These are phyloP conservation scores for Hippocampus guttulatus DNA, from an alignment of 2,113 vertebrate genomes.

Conservation along the genomic window DNA sequence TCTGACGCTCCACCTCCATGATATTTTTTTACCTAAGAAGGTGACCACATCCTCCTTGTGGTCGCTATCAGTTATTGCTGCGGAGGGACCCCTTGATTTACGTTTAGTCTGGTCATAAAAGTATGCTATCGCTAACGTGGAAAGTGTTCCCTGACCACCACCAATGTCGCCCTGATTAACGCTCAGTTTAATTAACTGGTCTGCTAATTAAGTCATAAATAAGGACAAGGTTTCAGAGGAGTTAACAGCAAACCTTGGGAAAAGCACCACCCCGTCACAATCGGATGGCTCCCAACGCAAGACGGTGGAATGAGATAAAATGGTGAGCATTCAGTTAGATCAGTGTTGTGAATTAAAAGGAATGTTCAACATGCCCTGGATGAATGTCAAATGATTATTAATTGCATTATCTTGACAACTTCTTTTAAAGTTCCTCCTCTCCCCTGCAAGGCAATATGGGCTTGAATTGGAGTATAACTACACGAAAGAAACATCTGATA, in stretches of 20 bases:
- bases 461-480: background rate
- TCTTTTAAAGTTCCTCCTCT: background rate
- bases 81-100: conserved; percentile 53
- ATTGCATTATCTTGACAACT: background rate
- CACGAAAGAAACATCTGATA: conserved; percentile 21
- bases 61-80: background rate
- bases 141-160: conserved; percentile 64
- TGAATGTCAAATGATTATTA: conserved; percentile 25
- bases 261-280: conserved; percentile 42
- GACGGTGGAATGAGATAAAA: conserved; percentile 47
- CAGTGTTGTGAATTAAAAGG: conserved; percentile 38
- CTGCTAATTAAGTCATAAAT: conserved; percentile 75
- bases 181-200: conserved; percentile 70
- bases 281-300: conserved; percentile 49
- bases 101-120: conserved; percentile 43
- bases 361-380: conserved; percentile 7
- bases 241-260: conserved; percentile 63
- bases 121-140: conserved; percentile 71
- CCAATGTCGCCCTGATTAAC: conserved; percentile 76
- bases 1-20: background rate
- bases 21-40: background rate
- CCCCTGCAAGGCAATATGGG: too few species aligned
- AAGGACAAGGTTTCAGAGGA: conserved; percentile 72
- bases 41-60: background rate
- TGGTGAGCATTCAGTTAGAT: conserved; percentile 39